These are phyloP conservation scores for Synergus gifuensis DNA, from an alignment of 2,888 invertebrate species.

Conservation along the genomic window DNA sequence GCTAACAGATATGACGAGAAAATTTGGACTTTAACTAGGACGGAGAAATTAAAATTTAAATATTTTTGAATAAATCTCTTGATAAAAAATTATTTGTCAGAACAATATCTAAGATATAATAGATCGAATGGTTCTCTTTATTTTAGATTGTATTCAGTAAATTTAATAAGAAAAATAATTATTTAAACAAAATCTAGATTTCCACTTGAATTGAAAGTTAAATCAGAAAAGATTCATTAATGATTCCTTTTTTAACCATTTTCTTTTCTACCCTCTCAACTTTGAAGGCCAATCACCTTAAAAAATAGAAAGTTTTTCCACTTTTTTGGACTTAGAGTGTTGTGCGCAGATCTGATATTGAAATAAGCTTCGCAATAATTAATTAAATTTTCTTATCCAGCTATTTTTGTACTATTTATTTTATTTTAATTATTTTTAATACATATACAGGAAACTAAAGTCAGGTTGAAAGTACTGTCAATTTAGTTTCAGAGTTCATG, in stretches of 20 bases:
- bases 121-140: neutral
- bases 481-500: conserved; percentile 32
- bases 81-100: neutral
- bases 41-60: conserved; percentile 3
- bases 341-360: too few species aligned
- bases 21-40: conserved; percentile 21
- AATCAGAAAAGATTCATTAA: neutral
- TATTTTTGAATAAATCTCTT: neutral
- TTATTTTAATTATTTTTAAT: neutral
- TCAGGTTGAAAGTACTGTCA: neutral
- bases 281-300: neutral
- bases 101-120: neutral
- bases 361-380: neutral
- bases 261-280: neutral
- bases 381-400: neutral
- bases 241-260: neutral
- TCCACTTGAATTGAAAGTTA: too few species aligned
- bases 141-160: neutral
- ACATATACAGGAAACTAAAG: neutral
- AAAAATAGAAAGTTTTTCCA: too few species aligned
- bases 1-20: neutral
- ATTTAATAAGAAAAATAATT: neutral
- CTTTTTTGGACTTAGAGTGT: too few species aligned
- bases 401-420: neutral
- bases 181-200: too few species aligned